These are phyloP conservation scores for Zygaena filipendulae DNA, from an alignment of 2,888 invertebrate genomes.

Conservation along the genomic window DNA sequence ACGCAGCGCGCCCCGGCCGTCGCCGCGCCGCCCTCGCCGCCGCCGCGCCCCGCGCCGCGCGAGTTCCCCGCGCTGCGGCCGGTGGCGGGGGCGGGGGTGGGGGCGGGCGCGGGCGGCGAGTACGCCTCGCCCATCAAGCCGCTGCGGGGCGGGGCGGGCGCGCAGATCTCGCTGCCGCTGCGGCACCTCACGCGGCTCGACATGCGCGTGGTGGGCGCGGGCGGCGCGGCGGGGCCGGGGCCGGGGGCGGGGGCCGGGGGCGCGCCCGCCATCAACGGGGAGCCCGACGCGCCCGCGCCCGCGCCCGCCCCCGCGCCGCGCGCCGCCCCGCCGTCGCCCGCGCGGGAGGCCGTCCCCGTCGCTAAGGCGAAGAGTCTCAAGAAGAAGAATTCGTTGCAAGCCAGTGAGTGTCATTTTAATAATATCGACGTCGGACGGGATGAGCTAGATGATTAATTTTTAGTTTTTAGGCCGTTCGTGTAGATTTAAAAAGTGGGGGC, in stretches of 20 bases:
- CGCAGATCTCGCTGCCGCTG: slow-evolving; percentile 37
- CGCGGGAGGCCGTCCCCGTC: slow-evolving; percentile 64
- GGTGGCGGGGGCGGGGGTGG: slow-evolving; percentile 18
- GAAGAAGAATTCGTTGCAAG: slow-evolving; percentile 79
- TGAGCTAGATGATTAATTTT: slow-evolving; percentile 3
- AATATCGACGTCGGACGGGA: slow-evolving; percentile 4
- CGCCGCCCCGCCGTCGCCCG: slow-evolving; percentile 39
- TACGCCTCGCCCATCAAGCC: background rate
- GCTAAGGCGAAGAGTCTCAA: slow-evolving; percentile 72
- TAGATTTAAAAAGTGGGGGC: too few species aligned
- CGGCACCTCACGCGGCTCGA: slow-evolving; percentile 50
- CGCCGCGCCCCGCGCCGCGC: slow-evolving; percentile 23
- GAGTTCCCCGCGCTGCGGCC: slow-evolving; percentile 11
- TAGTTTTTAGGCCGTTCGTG: too few species aligned
- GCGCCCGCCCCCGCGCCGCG: slow-evolving; percentile 10
- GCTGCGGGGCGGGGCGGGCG: background rate
- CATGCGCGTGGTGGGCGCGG: slow-evolving; percentile 37
- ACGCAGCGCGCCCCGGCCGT: slow-evolving; percentile 23
- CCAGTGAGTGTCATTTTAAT: slow-evolving; percentile 70
- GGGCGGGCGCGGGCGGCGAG: slow-evolving; percentile 3
- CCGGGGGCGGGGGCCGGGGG: background rate
- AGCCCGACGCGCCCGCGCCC: slow-evolving; percentile 16
- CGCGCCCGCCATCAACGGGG: slow-evolving; percentile 36
- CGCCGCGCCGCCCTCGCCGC: slow-evolving; percentile 11
- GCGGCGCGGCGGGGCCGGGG: slow-evolving; percentile 23